Evolutionary conservation across 2,113 vertebrate genomes (phyloP).

Genomic region (Anarrhichthys ocellatus): DNA sequence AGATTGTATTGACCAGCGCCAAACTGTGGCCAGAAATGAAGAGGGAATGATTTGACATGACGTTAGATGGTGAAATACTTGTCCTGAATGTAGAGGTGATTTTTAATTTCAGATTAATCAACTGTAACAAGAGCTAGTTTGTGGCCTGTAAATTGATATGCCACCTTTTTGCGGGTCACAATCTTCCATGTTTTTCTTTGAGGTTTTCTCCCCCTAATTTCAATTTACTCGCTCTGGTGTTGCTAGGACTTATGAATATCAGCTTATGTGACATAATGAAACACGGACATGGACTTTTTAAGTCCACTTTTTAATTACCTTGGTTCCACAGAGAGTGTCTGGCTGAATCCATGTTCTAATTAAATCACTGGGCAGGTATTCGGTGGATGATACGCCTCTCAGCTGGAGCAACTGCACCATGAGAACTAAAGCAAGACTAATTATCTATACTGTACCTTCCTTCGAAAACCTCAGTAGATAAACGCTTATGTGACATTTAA

Average conservation of each 20-base stretch:
- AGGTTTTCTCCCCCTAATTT: not conserved
- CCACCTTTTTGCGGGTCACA: constrained; percentile 4
- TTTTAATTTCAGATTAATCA: constrained; percentile 10
- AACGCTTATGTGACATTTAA: constrained; percentile 44
- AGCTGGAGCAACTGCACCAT: constrained; percentile 26
- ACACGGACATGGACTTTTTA: constrained; percentile 28
- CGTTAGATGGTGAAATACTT: not conserved
- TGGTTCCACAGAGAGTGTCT: constrained; percentile 41
- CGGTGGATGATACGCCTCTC: constrained; percentile 30
- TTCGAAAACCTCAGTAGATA: constrained; percentile 20
- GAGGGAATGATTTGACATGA: not conserved
- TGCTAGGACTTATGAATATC: constrained; percentile 7
- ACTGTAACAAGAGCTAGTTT: not conserved
- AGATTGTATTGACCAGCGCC: not conserved
- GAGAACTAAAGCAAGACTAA: constrained; percentile 28
- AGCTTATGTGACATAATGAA: constrained; percentile 44
- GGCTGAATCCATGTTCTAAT: constrained; percentile 55
- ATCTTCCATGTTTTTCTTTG: not conserved
- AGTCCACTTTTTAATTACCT: constrained; percentile 56
- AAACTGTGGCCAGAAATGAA: not conserved
- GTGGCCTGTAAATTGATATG: not conserved
- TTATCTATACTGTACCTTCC: constrained; percentile 32
- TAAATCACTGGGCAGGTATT: constrained; percentile 59
- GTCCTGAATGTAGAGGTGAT: not conserved
- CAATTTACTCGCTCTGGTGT: constrained; percentile 3